Evolutionary conservation across 2,888 invertebrate species (phyloP).

Genomic region (Leptinotarsa juncta): DNA sequence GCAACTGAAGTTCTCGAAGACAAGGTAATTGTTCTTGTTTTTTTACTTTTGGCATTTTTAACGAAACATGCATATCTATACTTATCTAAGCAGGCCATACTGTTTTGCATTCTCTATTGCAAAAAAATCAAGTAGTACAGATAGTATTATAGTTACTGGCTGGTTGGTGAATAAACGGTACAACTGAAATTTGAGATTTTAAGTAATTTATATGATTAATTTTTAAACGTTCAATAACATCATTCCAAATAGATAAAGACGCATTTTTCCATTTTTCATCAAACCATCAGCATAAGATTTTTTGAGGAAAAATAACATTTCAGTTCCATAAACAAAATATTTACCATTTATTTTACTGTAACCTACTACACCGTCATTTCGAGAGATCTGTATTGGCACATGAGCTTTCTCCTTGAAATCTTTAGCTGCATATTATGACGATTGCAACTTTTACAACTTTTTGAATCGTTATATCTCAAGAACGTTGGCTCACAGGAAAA

Average conservation of each 20-base stretch:
- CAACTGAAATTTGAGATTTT: constrained; percentile 39
- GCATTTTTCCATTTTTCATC: constrained; percentile 49
- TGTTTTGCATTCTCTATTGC: constrained; percentile 45
- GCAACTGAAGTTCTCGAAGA: too few relatives aligned
- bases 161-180: constrained; percentile 26
- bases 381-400: too few relatives aligned
- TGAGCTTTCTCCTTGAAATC: too few relatives aligned
- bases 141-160: constrained; percentile 28
- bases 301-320: constrained; percentile 33
- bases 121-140: constrained; percentile 42
- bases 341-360: too few relatives aligned
- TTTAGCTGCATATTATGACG: too few relatives aligned
- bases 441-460: too few relatives aligned
- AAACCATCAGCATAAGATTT: constrained; percentile 40
- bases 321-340: constrained; percentile 43
- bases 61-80: too few relatives aligned
- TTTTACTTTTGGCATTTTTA: too few relatives aligned
- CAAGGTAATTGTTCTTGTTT: too few relatives aligned
- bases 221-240: constrained; percentile 36
- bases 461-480: too few relatives aligned
- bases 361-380: too few relatives aligned
- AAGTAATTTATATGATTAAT: constrained; percentile 41
- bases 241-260: constrained; percentile 35
- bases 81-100: constrained; percentile 11
- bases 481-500: too few relatives aligned